Evolutionary conservation across 2,797 vertebrate genomes (phyloP), one percentile per base, ranked within the genome.

Genomic region (Cryptoblepharus egeriae): DNA sequence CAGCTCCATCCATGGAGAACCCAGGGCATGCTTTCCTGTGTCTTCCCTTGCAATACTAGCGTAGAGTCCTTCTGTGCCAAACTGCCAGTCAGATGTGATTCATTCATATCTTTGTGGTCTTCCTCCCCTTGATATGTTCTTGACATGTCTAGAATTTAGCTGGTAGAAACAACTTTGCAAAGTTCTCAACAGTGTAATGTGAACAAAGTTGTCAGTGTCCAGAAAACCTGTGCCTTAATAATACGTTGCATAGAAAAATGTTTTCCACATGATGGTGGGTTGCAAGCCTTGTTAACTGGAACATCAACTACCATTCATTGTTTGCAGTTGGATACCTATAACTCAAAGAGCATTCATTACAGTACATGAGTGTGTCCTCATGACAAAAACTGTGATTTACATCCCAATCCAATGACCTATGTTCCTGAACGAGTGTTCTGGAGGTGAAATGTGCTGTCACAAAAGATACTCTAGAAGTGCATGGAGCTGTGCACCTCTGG

Each of bases 341-440:
- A 76, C 70, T 84, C 69, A 35, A 76, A 75, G 61, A 87, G 24
- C 79, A 61, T 63, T 83, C 79, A 72, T 45, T 75, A 28, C 42
- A 77, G 20, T 2, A 61, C 11, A 1, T 58, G 30, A 30, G 57
- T 39, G 13, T 30, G 2, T 22, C 37, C 61, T 8, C 30, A 30
- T 18, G 32, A 4, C 61, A 16, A 65, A 3, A 30, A n/a, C 20
- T 61, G 28, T 57, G 35, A 4, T 72, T 15, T n/a, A 20, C 39
- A 42, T 4, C 39, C 39, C 39, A 42, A 42, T 42, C 39, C 39
- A 42, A 42, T 42, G 39, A 9, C 39, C 39, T 4, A 4, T 42
- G 39, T 9, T 42, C 4, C 39, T 42, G 39, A 42, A 42, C 39
- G 4, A 42, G 9, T 42, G 39, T 42, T 42, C 39, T 9, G 9